A percentile compares a stretch with the other conserved stretches of the same genome.
Conservation (phyloP, 2,888 invertebrate species). For the Hirtodrosophila cameraria region DNA sequence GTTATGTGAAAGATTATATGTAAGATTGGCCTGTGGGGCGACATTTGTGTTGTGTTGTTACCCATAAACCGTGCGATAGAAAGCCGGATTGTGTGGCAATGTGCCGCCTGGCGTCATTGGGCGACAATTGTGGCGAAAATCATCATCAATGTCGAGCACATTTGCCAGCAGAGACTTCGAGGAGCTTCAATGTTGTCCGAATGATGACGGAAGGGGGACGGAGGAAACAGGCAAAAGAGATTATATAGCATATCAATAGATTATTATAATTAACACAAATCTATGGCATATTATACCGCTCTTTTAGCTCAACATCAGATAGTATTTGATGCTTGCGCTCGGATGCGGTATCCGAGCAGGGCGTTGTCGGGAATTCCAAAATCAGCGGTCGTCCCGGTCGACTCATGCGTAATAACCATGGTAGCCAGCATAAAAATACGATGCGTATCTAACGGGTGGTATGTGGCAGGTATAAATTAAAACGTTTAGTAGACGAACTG, state of each 20-base stretch:
- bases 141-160: slow-evolving; percentile 98
- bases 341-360: slow-evolving; percentile 86
- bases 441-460: slow-evolving; percentile 89
- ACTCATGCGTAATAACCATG: slow-evolving; percentile 97
- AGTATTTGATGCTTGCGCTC: slow-evolving; percentile 90
- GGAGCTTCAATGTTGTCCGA: slow-evolving; percentile 85
- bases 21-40: slow-evolving; percentile 27
- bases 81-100: slow-evolving; percentile 86
- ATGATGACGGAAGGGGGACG: too few relatives aligned
- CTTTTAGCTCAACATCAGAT: slow-evolving; percentile 94
- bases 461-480: slow-evolving; percentile 67
- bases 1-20: slow-evolving; percentile 22
- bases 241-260: slow-evolving; percentile 39
- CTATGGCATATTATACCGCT: slow-evolving; percentile 84
- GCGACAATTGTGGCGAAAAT: slow-evolving; percentile 93
- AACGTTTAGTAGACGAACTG: slow-evolving; percentile 68
- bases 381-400: slow-evolving; percentile 87
- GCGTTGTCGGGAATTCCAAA: slow-evolving; percentile 85
- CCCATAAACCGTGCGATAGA: slow-evolving; percentile 91
- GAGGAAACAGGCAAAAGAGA: neutral
- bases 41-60: slow-evolving; percentile 77
- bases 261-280: slow-evolving; percentile 16
- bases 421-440: slow-evolving; percentile 98
- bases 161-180: slow-evolving; percentile 98
- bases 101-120: slow-evolving; percentile 87